Conservation (phyloP, 2,797 vertebrate species). For the Tarsius wallacei region DNA sequence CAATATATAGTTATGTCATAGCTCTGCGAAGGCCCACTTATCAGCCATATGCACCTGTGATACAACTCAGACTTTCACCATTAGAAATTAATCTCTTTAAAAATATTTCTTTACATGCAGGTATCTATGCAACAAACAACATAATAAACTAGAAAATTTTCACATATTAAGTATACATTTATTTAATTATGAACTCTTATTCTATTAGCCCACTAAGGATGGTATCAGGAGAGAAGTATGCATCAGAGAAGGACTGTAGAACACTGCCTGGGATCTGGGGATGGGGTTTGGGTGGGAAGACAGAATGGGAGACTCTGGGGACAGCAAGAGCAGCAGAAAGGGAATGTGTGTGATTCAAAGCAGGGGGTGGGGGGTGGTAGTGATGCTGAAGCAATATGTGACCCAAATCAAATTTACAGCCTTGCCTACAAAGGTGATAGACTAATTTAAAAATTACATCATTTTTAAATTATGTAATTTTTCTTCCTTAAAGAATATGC, state of each 20-base stretch:
- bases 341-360: neutral
- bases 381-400: neutral
- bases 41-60: neutral
- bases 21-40: neutral
- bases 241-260: neutral
- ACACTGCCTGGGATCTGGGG: neutral
- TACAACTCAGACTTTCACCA: neutral
- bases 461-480: neutral
- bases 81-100: neutral
- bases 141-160: neutral
- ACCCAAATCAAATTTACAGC: neutral
- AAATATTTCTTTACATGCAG: neutral
- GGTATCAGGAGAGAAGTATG: neutral
- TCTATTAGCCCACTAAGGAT: neutral
- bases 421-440: neutral
- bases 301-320: neutral
- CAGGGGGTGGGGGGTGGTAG: accelerated
- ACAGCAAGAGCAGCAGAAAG: neutral
- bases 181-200: neutral
- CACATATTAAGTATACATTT: neutral
- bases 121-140: neutral
- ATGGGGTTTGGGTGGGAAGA: neutral
- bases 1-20: neutral
- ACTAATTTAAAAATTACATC: neutral
- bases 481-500: neutral